phyloP scores from a whole-genome alignment of 2,797 vertebrate species.

The Gila robusta region DNA sequence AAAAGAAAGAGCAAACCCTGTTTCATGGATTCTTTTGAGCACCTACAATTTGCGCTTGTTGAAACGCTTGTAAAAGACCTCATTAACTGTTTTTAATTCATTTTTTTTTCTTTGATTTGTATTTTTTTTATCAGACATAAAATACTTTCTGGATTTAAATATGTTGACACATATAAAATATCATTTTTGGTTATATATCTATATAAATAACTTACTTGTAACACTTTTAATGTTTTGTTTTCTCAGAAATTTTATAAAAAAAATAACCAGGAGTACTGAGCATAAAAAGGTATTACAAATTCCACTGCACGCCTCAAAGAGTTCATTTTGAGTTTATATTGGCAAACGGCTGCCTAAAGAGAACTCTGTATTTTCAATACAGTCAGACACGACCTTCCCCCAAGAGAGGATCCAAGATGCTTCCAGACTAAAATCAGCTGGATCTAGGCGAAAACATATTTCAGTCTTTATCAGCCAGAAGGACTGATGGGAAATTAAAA shows the following conservation, averaged over 20 bases:
- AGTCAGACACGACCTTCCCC: slow-evolving; percentile 29
- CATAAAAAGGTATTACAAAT: neutral
- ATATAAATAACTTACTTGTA: neutral
- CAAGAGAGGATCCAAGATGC: slow-evolving; percentile 32
- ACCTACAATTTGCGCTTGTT: neutral
- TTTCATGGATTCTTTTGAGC: slow-evolving; percentile 17
- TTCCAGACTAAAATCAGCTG: slow-evolving; percentile 43
- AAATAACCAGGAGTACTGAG: neutral
- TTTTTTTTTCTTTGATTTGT: neutral
- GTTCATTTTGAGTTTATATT: neutral
- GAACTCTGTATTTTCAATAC: slow-evolving; percentile 18
- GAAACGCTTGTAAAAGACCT: neutral
- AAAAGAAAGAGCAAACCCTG: slow-evolving; percentile 20
- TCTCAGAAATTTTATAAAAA: neutral
- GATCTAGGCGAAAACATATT: slow-evolving; percentile 52
- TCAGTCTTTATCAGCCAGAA: slow-evolving; percentile 42
- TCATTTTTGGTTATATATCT: neutral
- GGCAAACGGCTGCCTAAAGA: slow-evolving; percentile 18
- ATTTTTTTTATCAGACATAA: neutral
- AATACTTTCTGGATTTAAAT: neutral
- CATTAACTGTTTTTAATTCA: neutral
- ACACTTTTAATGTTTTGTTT: neutral
- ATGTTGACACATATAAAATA: neutral
- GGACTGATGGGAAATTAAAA: slow-evolving; percentile 40
- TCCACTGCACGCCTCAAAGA: slow-evolving; percentile 1